Evolutionary conservation across 2,797 vertebrate genomes (phyloP).

Genomic region (Alectoris magna): DNA sequence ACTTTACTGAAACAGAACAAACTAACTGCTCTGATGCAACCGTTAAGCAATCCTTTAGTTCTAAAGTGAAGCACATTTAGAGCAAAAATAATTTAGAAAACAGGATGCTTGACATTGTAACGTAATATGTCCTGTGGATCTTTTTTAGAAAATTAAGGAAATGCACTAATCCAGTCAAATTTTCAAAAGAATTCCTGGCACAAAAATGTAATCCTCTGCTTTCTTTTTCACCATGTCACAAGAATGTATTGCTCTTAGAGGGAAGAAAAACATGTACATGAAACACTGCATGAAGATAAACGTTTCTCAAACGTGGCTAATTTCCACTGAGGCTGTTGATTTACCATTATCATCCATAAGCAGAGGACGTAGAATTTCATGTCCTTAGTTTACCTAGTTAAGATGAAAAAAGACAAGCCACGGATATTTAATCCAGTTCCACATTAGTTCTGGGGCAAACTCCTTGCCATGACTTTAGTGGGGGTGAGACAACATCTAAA

Average conservation of each 20-base stretch:
- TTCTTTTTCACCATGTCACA: background rate
- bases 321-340: background rate
- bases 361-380: background rate
- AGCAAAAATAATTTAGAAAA: background rate
- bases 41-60: background rate
- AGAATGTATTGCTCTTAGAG: background rate
- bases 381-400: background rate
- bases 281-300: slow-evolving; percentile 4
- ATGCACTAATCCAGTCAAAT: background rate
- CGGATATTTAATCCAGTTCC: background rate
- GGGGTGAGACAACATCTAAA: background rate
- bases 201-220: background rate
- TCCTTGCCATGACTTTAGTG: background rate
- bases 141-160: slow-evolving; percentile 8
- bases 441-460: background rate
- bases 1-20: background rate
- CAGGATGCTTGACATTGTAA: background rate
- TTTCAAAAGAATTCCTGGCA: slow-evolving; percentile 4
- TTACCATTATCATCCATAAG: background rate
- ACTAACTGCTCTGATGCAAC: background rate
- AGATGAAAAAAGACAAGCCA: background rate
- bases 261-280: background rate
- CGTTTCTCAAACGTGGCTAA: background rate
- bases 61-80: background rate
- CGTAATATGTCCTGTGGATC: background rate